Evolutionary conservation across 2,113 vertebrate species (phyloP), one percentile per base, ranked within the genome.

Genomic region (Erinaceus europaeus): DNA sequence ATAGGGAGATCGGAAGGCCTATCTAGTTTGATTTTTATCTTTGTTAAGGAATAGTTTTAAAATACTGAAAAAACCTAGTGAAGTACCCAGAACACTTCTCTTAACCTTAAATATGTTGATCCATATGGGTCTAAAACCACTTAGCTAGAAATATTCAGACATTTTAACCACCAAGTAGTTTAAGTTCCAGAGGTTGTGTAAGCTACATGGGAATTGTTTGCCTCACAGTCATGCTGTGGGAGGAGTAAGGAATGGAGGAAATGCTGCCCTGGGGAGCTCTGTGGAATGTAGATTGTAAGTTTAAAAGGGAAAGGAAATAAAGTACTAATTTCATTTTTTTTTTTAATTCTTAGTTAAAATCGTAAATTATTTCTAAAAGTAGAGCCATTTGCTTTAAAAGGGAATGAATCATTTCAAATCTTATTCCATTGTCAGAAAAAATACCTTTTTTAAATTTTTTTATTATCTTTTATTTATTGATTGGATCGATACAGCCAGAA

Each of bases 231-330:
- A 44, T 65, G 81, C 77, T 25, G 72, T 92, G 94, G 88, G 92
- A 92, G 91, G 74, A 34, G 13, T 73, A 0, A 72, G 94, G 95
- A 95, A 95, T 92, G 95, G 67, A 59, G 94, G 95, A 96, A 96
- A 91, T 94, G 91, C 2, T 7, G 65, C 91, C 40, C 0, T 38
- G 9, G 91, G 94, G 94, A 95, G 95, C 95, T 84, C 59, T 78
- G 27, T 6, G 40, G 34, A 91, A 95, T 96, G 88, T 42, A 0
- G 92, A 48, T 27, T 42, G 0, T n/a, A 55, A 84, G 27, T 72
- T 69, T 57, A 62, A 62, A 38, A 76, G 74, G 71, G 80, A 89
- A 86, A 80, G 65, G 40, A 29, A 25, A 84, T 53, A 42, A 61
- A 71, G 42, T 34, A 23, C 25, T 83, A 32, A 83, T 36, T 80